Base-by-base conservation (phyloP, 2,113 vertebrate genomes). In the Takifugu flavidus region DNA sequence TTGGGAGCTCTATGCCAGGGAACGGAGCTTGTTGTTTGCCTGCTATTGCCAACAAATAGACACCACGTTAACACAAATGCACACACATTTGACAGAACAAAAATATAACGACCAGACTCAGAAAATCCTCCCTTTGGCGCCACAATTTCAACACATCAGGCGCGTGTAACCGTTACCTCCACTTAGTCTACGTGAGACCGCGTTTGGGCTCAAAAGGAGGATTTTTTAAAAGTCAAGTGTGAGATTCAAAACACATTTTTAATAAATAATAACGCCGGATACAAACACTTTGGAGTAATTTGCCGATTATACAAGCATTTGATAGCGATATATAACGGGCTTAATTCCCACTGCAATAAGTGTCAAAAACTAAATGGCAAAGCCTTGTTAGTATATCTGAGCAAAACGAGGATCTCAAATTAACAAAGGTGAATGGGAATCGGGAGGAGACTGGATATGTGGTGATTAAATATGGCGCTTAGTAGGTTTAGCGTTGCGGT, bases 1-100 rank as follows among this genome's bases (percentile, higher is more conserved):
- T 93, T 93, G 92, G 92, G 76, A 93, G 92, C 85, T 93, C 92
- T 86, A 93, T 92, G 90, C 91, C 92, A 70, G 92, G 92, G 81
- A 92, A 93, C 84, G 91, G 91, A 86, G 90, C 90, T 88, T 91
- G 91, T 79, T 91, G 91, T 86, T 92, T 93, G 90, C 92, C 92
- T 87, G 88, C 88, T 93, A 89, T 91, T 89, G 77, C 78, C 92
- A 91, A 93, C 89, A 92, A 91, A 92, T 90, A 92, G 90, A 92
- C 83, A 90, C 87, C 87, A 91, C 79, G 44, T 88, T 87, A 89
- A 89, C 84, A 90, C 85, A 91, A 79, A 88, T 86, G 77, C 82
- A 89, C 83, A 90, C 76, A 85, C 82, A 91, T 83, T 77, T 66
- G 69, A 90, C 80, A 88, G 71, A 77, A 84, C 82, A 91, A 86